phyloP scores from a whole-genome alignment of 2,113 vertebrate genomes.

The Verasper variegatus region DNA sequence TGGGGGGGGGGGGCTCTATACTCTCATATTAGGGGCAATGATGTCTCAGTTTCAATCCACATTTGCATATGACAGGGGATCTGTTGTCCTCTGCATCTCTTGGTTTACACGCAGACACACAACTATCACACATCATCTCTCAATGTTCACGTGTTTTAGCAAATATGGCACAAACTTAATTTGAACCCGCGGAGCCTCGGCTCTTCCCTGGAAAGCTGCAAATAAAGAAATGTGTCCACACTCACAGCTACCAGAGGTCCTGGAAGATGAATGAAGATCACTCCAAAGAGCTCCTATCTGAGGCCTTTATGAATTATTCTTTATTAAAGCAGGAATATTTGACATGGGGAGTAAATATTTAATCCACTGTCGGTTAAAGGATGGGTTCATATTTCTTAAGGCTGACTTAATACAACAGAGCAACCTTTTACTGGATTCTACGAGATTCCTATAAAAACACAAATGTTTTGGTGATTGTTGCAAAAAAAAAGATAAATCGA shows the following conservation, averaged over 20 bases:
- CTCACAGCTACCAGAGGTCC: too few species aligned
- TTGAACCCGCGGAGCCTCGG: not conserved
- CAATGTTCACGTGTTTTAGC: not conserved
- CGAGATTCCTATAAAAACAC: too few species aligned
- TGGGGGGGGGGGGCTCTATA: conserved; percentile 19
- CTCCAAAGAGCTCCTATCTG: too few species aligned
- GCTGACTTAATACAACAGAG: too few species aligned
- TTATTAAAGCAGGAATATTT: conserved; percentile 18
- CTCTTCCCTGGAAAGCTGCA: too few species aligned
- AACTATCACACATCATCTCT: not conserved
- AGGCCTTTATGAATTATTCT: not conserved
- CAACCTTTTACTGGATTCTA: too few species aligned
- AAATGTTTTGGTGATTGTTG: too few species aligned
- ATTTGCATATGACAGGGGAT: conserved; percentile 65
- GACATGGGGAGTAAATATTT: conserved; percentile 1
- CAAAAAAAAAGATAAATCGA: not conserved
- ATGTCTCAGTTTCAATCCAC: conserved; percentile 57
- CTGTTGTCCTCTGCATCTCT: conserved; percentile 46
- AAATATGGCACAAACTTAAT: not conserved
- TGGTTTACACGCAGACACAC: not conserved
- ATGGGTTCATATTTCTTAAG: too few species aligned
- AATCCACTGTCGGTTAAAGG: not conserved
- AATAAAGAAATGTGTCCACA: too few species aligned
- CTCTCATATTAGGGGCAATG: not conserved
- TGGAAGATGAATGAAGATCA: too few species aligned